Percentiles rank a stretch among this genome's conserved stretches.
Evolutionary conservation across 2,888 invertebrate genomes (phyloP).

Genomic region (Nebria brevicollis): DNA sequence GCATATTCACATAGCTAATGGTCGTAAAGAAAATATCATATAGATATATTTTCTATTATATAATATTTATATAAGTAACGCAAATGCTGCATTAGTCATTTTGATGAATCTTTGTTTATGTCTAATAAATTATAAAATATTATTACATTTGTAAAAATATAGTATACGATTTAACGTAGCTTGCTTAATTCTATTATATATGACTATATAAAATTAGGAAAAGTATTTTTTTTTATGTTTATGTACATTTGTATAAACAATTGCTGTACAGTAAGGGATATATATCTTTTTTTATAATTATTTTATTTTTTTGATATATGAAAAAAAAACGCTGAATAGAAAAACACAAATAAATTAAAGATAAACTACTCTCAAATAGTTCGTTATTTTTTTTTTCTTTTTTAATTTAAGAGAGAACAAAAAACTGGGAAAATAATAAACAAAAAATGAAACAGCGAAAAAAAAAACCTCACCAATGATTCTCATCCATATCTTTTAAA

Average conservation of each 20-base stretch:
- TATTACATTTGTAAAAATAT: conserved; percentile 35
- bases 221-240: background rate
- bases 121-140: conserved; percentile 24
- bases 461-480: conserved; percentile 34
- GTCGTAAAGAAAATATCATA: background rate
- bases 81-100: background rate
- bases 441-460: background rate
- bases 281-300: background rate
- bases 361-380: background rate
- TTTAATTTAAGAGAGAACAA: background rate
- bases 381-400: background rate
- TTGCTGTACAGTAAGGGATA: background rate
- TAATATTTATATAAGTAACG: conserved; percentile 8
- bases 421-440: no score
- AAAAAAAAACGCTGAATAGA: background rate
- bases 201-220: conserved; percentile 30
- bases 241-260: background rate
- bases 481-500: conserved; percentile 40
- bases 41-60: background rate
- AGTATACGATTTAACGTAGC: conserved; percentile 35
- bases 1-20: conserved; percentile 1
- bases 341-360: conserved; percentile 4
- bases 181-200: conserved; percentile 36
- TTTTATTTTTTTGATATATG: background rate
- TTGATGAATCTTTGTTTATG: background rate